phyloP scores from a whole-genome alignment of 2,113 vertebrate species.

The Sinocyclocheilus grahami region DNA sequence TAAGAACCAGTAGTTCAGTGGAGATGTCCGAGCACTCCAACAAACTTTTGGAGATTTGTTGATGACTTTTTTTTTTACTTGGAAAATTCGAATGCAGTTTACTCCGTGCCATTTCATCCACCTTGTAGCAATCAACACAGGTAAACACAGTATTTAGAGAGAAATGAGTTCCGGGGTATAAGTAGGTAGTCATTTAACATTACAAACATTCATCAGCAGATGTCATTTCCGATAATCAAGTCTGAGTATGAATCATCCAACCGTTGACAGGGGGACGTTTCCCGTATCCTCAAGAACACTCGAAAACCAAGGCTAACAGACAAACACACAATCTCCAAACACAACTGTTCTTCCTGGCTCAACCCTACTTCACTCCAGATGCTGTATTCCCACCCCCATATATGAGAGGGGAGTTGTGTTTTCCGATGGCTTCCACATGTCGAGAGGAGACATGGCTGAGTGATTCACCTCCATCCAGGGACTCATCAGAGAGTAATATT shows the following conservation, averaged over 20 bases:
- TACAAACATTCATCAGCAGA: constrained; percentile 13
- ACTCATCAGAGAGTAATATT: constrained; percentile 18
- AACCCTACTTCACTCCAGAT: constrained; percentile 15
- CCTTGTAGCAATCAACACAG: constrained; percentile 22
- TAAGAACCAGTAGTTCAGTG: not conserved
- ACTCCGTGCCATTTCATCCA: not conserved
- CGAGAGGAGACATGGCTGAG: constrained; percentile 36
- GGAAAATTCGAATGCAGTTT: not conserved
- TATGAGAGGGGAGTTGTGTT: constrained; percentile 21
- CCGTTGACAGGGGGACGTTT: constrained; percentile 9
- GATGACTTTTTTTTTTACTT: too few relatives aligned
- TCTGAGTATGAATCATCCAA: constrained; percentile 13
- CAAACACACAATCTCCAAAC: constrained; percentile 23
- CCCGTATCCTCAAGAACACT: constrained; percentile 15
- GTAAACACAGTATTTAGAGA: constrained; percentile 32
- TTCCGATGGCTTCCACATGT: constrained; percentile 48
- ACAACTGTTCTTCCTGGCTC: constrained; percentile 20
- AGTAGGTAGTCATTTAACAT: constrained; percentile 18
- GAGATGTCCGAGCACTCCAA: not conserved
- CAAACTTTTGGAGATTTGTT: not conserved
- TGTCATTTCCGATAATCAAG: constrained; percentile 21
- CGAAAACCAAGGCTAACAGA: not conserved
- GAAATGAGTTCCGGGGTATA: constrained; percentile 19
- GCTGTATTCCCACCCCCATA: constrained; percentile 16
- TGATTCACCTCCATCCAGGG: constrained; percentile 20